Percentiles rank a stretch among this genome's conserved stretches.
Conservation (phyloP, 2,797 vertebrate genomes). For the Myotis pilosus region DNA sequence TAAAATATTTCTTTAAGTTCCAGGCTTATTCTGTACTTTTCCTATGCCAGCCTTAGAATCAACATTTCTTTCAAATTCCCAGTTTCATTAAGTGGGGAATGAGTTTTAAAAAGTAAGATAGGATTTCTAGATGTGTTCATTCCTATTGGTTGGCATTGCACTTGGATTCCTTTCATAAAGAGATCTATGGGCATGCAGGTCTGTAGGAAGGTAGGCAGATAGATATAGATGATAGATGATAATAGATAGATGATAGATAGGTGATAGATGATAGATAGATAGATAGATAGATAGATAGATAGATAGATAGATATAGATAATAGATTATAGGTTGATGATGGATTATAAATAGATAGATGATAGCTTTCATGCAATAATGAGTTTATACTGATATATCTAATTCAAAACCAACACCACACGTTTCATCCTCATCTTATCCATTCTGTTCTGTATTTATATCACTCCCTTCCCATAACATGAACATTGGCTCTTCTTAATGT, state of each 20-base stretch:
- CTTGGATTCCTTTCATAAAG: background rate
- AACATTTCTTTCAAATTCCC: background rate
- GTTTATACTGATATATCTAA: background rate
- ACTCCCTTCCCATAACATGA: background rate
- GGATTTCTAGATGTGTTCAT: background rate
- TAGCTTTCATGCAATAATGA: background rate
- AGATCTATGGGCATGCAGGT: background rate
- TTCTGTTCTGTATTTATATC: background rate
- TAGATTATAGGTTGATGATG: too few relatives aligned
- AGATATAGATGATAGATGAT: too few relatives aligned
- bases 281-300: background rate
- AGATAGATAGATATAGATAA: too few relatives aligned
- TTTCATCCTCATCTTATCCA: background rate
- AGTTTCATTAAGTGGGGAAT: background rate
- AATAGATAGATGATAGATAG: background rate
- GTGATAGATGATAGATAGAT: background rate
- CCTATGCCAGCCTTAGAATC: background rate
- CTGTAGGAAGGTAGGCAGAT: background rate
- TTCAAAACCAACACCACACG: background rate
- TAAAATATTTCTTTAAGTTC: background rate
- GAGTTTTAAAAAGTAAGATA: background rate
- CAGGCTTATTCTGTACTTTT: background rate
- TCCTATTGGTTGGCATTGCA: background rate
- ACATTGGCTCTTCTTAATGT: background rate
- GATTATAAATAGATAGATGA: too few relatives aligned